These are phyloP conservation scores for Baccha elongata DNA, from an alignment of 2,888 invertebrate genomes.

Conservation along the genomic window DNA sequence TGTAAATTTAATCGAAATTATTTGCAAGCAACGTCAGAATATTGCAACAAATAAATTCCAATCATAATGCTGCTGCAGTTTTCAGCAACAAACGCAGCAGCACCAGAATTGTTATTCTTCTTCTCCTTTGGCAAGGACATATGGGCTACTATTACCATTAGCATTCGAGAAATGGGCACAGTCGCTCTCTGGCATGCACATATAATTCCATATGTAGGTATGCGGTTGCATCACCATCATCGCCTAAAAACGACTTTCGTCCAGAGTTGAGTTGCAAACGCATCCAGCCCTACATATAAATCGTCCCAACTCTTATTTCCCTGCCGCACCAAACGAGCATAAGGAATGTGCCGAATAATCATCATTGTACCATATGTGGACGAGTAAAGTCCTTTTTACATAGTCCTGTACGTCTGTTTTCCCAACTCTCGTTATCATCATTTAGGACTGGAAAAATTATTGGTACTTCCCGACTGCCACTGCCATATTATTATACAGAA, in stretches of 20 bases:
- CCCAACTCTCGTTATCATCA: conserved; percentile 74
- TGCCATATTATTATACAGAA: conserved; percentile 31
- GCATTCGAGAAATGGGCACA: conserved; percentile 60
- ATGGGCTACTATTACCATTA: conserved; percentile 70
- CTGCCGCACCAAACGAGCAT: background rate
- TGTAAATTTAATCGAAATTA: conserved; percentile 52
- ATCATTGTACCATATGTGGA: conserved; percentile 69
- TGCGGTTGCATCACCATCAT: conserved; percentile 71
- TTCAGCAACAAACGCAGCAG: conserved; percentile 29
- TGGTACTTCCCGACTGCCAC: conserved; percentile 49
- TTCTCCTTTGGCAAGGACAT: conserved; percentile 68
- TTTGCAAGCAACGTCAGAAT: conserved; percentile 62
- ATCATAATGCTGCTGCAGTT: conserved; percentile 60
- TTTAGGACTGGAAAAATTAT: conserved; percentile 70
- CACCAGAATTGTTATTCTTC: conserved; percentile 39
- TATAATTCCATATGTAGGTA: conserved; percentile 70
- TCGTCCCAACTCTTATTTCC: background rate
- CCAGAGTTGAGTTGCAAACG: conserved; percentile 25
- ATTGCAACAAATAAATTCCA: conserved; percentile 73
- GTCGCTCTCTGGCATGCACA: conserved; percentile 53
- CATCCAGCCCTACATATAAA: conserved; percentile 4
- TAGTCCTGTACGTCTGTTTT: conserved; percentile 35
- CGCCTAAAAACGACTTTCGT: conserved; percentile 55
- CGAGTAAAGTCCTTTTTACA: conserved; percentile 52
- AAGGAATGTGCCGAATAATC: conserved; percentile 69